phyloP scores from a whole-genome alignment of 2,888 invertebrate species.

The Cylindroiulus punctatus region DNA sequence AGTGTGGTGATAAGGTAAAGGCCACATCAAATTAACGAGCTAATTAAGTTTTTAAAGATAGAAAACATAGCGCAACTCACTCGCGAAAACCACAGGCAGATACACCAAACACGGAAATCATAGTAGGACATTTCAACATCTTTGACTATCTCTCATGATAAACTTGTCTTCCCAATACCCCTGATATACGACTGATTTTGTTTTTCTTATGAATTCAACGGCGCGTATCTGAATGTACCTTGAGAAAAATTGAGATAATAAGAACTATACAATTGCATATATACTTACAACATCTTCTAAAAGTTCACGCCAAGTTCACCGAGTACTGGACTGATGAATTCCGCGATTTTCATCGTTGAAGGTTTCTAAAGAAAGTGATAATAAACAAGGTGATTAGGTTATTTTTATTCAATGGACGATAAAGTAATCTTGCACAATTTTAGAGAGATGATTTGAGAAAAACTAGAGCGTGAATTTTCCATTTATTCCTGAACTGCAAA shows the following conservation, averaged over 20 bases:
- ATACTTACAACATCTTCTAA: not conserved
- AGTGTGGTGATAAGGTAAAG: too few species aligned
- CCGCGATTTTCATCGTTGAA: not conserved
- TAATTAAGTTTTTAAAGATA: too few species aligned
- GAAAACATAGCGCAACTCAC: too few species aligned
- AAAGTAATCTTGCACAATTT: not conserved
- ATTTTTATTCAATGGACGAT: not conserved
- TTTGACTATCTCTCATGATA: too few species aligned
- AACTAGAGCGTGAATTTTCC: not conserved
- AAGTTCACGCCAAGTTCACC: not conserved
- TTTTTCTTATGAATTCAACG: too few species aligned
- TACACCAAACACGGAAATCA: too few species aligned
- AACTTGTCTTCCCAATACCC: too few species aligned
- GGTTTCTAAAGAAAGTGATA: slow-evolving; percentile 5
- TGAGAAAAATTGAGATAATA: not conserved
- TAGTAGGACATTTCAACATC: too few species aligned
- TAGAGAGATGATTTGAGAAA: not conserved
- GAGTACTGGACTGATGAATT: not conserved
- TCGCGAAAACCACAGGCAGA: too few species aligned
- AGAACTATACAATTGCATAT: not conserved
- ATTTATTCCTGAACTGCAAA: not conserved
- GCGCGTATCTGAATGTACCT: not conserved
- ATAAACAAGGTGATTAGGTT: not conserved
- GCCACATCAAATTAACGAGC: too few species aligned
- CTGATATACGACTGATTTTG: too few species aligned